Base-by-base conservation (phyloP, 2,113 vertebrate species). In the Acrocephalus kingi region DNA sequence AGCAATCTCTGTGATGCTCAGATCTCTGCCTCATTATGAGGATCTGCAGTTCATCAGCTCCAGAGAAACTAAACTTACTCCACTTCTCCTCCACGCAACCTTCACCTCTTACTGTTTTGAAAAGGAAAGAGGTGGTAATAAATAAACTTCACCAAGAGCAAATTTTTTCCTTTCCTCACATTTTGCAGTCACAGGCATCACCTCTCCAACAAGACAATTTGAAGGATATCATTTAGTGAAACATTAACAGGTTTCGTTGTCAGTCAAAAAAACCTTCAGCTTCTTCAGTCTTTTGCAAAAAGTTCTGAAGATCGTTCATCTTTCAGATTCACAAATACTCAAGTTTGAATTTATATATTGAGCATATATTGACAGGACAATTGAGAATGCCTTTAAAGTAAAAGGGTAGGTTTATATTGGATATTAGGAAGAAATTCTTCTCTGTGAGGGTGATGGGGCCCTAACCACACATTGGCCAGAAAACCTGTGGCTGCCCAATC, bases 391-490 rank as follows among this genome's bases (percentile, higher is more conserved):
- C 22, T 46, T 77, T 62, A 62, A 84, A 77, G 48, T 43, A 79
- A 72, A 41, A 58, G 16, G 13, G 15, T 8, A 61, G 14, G 27
- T 16, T 86, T 59, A 52, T 25, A 21, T 1, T 22, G 45, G 45
- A 14, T 51, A 59, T 45, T 37, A 45, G 33, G 37, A 43, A 68
- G 13, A 86, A 68, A 37, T 22, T 33, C 5, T 37, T 45, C 4
- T 37, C 24, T 28, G 3, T 62, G 28, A 71, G 25, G 7, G 13
- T 51, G 31, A 58, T 31, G 9, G 37, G 7, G 27, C 17, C 31
- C 25, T 59, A 35, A n/a, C 3, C 3, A 59, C 6, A 43, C 0
- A 1, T 11, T 67, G 45, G 8, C 3, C 45, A 43, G 25, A 68
- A 67, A 68, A 52, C 7, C 9, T 33, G 21, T 13, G 33, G 11